Conservation (phyloP, 2,113 vertebrate species). For the Labrus mixtus region DNA sequence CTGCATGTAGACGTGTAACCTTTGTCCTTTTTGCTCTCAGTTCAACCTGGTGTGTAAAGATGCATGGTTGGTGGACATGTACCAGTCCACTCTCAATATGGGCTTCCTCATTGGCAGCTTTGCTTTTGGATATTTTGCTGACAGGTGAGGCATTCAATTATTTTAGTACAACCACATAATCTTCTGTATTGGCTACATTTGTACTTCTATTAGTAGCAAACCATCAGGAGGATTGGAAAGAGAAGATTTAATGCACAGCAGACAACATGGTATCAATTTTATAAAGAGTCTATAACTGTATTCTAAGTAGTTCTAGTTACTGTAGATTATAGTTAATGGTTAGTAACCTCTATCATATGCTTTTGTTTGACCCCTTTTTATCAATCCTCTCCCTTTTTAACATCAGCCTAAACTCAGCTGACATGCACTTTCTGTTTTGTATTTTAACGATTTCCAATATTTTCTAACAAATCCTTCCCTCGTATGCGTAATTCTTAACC, state of each 20-base stretch:
- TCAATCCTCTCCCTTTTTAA: no score
- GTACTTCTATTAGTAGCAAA: no score
- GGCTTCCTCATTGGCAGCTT: constrained; percentile 92
- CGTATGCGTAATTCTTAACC: no score
- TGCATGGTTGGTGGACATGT: constrained; percentile 92
- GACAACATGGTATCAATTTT: no score
- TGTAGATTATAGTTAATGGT: no score
- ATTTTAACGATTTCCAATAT: not conserved
- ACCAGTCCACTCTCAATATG: constrained; percentile 88
- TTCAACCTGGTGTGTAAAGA: constrained; percentile 91
- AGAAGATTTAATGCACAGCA: no score
- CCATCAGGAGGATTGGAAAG: no score
- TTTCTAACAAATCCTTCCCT: not conserved
- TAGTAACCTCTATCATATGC: not conserved
- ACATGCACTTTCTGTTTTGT: no score
- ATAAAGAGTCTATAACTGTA: no score
- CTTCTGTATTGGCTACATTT: not conserved
- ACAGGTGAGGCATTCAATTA: constrained; percentile 84
- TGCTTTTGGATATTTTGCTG: constrained; percentile 90
- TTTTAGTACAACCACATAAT: not conserved
- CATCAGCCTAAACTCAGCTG: not conserved
- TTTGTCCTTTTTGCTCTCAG: constrained; percentile 79
- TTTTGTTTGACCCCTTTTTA: not conserved
- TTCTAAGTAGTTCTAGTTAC: no score
- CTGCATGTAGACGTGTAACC: not conserved